Percentiles rank a stretch among this genome's conserved stretches.
Conservation (phyloP, 2,113 vertebrate species). For the Meleagris gallopavo region DNA sequence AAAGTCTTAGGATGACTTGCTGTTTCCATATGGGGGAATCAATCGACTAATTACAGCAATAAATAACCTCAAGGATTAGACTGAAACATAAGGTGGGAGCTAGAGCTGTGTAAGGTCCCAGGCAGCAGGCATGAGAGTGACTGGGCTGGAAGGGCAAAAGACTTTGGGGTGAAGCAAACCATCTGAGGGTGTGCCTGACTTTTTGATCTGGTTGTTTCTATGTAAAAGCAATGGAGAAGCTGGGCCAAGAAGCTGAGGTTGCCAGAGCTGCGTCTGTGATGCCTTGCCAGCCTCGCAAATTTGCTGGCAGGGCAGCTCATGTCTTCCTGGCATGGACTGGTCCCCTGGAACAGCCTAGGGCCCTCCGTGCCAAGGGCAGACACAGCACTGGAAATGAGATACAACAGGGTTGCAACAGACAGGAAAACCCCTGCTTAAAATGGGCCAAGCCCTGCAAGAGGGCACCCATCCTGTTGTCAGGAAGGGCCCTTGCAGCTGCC, state of each 20-base stretch:
- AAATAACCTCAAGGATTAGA: background rate
- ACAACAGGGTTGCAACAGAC: background rate
- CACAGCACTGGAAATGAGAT: background rate
- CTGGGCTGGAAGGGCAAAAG: background rate
- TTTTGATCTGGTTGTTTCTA: background rate
- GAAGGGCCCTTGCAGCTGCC: background rate
- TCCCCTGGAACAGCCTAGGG: background rate
- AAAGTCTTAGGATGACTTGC: background rate
- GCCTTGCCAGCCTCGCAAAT: background rate
- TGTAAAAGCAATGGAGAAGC: background rate
- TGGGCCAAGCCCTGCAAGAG: background rate
- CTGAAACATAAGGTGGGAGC: background rate
- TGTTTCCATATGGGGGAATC: background rate
- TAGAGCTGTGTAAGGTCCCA: background rate
- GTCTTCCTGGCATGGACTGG: background rate
- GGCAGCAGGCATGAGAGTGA: background rate
- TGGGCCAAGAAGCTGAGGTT: background rate
- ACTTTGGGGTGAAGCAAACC: background rate
- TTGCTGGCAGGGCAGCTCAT: background rate
- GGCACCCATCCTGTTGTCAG: background rate
- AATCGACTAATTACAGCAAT: background rate
- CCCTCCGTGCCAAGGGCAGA: accelerated
- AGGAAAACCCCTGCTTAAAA: background rate
- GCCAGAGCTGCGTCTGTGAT: accelerated
- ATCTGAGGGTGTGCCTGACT: background rate